These are phyloP conservation scores for Tokudaia muenninki DNA, from an alignment of 2,797 vertebrate species.

Conservation along the genomic window DNA sequence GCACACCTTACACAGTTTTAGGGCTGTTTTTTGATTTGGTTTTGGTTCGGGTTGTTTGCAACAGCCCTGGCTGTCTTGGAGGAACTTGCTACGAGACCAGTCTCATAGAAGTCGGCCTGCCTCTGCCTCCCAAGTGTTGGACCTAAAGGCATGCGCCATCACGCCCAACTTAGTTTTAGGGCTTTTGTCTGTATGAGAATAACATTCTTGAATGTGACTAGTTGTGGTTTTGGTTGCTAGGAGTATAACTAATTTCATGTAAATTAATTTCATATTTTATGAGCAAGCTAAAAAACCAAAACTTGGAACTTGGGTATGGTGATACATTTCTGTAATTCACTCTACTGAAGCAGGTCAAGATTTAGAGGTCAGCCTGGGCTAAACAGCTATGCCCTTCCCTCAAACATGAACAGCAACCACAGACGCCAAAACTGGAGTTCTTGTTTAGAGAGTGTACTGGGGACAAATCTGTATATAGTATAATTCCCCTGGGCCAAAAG, in stretches of 20 bases:
- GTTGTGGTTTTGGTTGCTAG: constrained; percentile 37
- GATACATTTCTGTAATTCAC: background rate
- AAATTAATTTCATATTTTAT: background rate
- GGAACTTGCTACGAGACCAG: background rate
- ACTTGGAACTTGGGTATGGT: background rate
- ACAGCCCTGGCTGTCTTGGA: background rate
- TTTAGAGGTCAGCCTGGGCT: background rate
- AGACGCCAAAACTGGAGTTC: background rate
- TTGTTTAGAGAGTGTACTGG: constrained; percentile 22
- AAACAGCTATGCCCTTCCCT: background rate
- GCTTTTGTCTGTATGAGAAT: constrained; percentile 7
- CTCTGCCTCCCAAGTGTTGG: background rate
- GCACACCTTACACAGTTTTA: background rate
- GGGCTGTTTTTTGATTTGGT: background rate
- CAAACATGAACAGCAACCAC: background rate
- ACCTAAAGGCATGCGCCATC: background rate
- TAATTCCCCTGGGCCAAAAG: background rate
- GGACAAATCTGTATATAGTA: background rate
- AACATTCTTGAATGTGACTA: constrained; percentile 28
- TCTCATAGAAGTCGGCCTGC: background rate
- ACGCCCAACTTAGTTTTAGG: background rate
- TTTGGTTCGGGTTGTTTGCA: background rate
- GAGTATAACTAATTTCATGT: background rate
- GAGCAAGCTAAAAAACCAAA: background rate
- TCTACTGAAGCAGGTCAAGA: background rate